These are phyloP conservation scores for Lamproptera curius DNA, from an alignment of 2,888 invertebrate genomes.

Conservation along the genomic window DNA sequence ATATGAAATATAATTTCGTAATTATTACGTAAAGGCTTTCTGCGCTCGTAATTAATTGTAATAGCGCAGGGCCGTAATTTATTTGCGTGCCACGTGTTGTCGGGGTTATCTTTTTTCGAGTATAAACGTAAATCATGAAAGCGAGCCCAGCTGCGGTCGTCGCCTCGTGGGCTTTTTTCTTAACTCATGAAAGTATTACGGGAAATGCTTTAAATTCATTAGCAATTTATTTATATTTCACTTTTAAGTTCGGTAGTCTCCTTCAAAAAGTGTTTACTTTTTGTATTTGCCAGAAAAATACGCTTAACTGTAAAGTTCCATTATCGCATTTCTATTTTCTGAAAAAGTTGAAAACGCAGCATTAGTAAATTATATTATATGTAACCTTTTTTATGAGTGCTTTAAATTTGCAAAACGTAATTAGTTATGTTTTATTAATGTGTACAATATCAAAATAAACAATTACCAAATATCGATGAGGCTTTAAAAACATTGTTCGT, in stretches of 20 bases:
- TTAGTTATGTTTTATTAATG: too few relatives aligned
- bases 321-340: too few relatives aligned
- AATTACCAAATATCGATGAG: too few relatives aligned
- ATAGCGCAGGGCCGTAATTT: conserved; percentile 14
- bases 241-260: too few relatives aligned
- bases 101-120: conserved; percentile 16
- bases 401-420: background rate
- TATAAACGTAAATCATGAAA: conserved; percentile 18
- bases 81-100: conserved; percentile 16
- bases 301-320: too few relatives aligned
- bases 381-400: background rate
- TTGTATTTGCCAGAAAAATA: too few relatives aligned
- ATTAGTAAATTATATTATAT: background rate
- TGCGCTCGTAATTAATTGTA: conserved; percentile 11
- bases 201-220: conserved; percentile 16
- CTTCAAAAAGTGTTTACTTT: too few relatives aligned
- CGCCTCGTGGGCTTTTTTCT: conserved; percentile 13
- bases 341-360: too few relatives aligned
- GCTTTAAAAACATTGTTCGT: too few relatives aligned
- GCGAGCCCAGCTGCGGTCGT: conserved; percentile 14
- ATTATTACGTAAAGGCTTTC: background rate
- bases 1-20: too few relatives aligned
- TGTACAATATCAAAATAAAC: too few relatives aligned
- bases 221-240: conserved; percentile 7
- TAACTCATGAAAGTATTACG: conserved; percentile 12